Evolutionary conservation across 2,888 invertebrate species (phyloP), one percentile per base, ranked within the genome.

Genomic region (Dryococelus australis): DNA sequence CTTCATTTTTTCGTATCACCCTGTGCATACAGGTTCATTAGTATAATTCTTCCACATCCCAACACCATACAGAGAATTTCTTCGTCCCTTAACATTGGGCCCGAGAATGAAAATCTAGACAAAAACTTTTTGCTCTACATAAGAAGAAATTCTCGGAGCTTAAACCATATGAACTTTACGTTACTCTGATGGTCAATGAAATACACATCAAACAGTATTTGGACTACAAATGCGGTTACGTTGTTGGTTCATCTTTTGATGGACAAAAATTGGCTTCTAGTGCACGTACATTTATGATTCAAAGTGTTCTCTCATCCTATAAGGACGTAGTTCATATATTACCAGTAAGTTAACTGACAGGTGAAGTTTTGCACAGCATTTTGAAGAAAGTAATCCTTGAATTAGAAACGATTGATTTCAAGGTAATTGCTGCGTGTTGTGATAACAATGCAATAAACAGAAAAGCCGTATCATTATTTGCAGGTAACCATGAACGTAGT

Each of bases 201-300:
- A 65, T 65, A 16, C 65, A 65, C 65, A 65, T 65, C 65, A 24
- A 65, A 65, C 65, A 65, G n/a, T 65, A 65, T n/a, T 65, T 16
- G 16, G 65, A 65, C n/a, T 65, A 65, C n/a, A 65, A 65, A 65
- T 8, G 65, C n/a, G 65, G 65, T 65, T 12, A 65, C n/a, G 24
- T 65, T 65, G 65, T 65, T 65, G 65, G 65, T 20, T 65, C 65
- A 24, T 65, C 65, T 65, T 65, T 65, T n/a, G 65, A 65, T 65
- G 65, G n/a, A 0, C 24, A 5, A n/a, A 65, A 65, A 20, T 65
- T 65, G n/a, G 65, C 65, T 16, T 65, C 65, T 24, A 65, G 65
- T 24, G n/a, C 65, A 16, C 65, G 24, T n/a, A 65, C 65, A 24
- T 16, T 65, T 65, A 65, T 65, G 24, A 65, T 16, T 65, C 65